These are phyloP conservation scores for Nothoprocta pentlandii DNA, from an alignment of 2,113 vertebrate species.

Conservation along the genomic window DNA sequence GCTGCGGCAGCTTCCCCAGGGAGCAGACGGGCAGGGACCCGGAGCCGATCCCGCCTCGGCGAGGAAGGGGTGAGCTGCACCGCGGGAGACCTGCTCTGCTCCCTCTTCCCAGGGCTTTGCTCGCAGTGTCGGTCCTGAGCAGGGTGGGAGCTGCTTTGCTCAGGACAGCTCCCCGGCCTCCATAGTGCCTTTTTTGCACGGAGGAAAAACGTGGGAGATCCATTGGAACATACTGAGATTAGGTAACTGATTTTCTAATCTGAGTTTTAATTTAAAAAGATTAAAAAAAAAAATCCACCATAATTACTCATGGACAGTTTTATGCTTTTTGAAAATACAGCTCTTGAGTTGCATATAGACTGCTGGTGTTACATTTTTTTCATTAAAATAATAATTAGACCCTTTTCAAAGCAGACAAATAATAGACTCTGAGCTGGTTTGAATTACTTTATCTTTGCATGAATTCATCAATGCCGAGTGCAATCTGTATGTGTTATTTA, in stretches of 20 bases:
- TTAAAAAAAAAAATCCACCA: neutral
- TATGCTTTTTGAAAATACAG: neutral
- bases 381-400: conserved; percentile 45
- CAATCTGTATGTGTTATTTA: neutral
- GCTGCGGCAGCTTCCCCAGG: neutral
- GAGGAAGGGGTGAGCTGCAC: neutral
- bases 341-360: neutral
- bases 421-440: too few relatives aligned
- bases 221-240: neutral
- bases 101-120: neutral
- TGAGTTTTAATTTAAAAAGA: neutral
- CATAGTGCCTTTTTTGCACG: neutral
- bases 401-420: neutral
- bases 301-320: neutral
- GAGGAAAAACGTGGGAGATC: neutral
- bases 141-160: neutral
- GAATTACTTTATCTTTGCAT: neutral
- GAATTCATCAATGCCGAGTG: neutral
- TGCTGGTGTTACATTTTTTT: neutral
- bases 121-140: neutral
- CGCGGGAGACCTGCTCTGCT: neutral
- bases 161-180: rapidly evolving
- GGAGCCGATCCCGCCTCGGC: rapidly evolving
- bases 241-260: neutral
- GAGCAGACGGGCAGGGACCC: neutral